Conservation (phyloP, 2,888 invertebrate species). For the Dynastes maya region DNA sequence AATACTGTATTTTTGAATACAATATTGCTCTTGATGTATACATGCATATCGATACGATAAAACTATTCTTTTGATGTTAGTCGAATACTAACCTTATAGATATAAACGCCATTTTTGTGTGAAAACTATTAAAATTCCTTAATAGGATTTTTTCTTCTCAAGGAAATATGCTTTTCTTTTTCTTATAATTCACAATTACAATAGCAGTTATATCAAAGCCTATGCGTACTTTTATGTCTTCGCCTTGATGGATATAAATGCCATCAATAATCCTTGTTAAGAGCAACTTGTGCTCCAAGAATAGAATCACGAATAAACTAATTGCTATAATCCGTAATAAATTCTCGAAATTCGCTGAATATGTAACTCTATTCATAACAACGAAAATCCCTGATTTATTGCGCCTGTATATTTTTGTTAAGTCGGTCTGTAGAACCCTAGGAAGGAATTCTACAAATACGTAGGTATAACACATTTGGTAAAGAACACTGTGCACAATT, state of each 20-base stretch:
- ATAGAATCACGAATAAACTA: slow-evolving; percentile 9
- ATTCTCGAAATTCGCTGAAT: slow-evolving; percentile 15
- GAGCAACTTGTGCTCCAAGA: neutral
- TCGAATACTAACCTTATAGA: too few species aligned
- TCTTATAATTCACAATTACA: too few species aligned
- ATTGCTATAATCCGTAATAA: slow-evolving; percentile 23
- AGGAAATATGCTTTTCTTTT: too few species aligned
- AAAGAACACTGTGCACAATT: slow-evolving; percentile 28
- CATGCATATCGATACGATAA: too few species aligned
- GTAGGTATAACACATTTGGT: slow-evolving; percentile 8
- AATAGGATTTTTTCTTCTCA: too few species aligned
- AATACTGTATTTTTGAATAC: too few species aligned
- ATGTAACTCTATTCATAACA: slow-evolving; percentile 19
- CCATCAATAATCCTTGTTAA: neutral
- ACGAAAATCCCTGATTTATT: slow-evolving; percentile 32
- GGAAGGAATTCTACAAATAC: slow-evolving; percentile 1
- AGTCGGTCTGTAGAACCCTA: slow-evolving; percentile 7
- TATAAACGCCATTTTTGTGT: too few species aligned
- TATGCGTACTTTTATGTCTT: too few species aligned
- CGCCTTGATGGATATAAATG: neutral
- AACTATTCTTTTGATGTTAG: too few species aligned
- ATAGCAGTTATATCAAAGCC: too few species aligned
- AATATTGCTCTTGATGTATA: too few species aligned
- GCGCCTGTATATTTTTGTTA: slow-evolving; percentile 22
- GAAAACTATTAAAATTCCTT: too few species aligned